A percentile compares a stretch with the other conserved stretches of the same genome.
Evolutionary conservation across 1,140 invertebrate species (phyloP).

Genomic region (Prorops nasuta): DNA sequence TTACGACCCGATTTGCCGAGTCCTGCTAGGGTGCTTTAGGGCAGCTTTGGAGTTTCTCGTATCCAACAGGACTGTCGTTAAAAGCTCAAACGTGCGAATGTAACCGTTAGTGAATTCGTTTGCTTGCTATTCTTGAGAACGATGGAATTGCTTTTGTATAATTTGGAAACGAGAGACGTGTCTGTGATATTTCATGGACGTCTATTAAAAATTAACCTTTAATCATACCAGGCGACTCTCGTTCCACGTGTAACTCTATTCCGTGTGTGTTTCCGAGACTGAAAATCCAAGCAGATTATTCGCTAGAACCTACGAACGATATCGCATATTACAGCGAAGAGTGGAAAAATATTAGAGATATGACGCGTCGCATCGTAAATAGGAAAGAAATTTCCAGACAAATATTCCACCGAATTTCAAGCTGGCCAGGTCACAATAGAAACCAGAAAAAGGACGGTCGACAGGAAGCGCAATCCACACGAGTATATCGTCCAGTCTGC

Average conservation of each 20-base stretch:
- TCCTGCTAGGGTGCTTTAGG: conserved; percentile 16
- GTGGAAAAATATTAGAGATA: no score
- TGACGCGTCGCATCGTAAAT: no score
- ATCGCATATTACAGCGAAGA: no score
- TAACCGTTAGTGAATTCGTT: conserved; percentile 11
- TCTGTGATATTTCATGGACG: no score
- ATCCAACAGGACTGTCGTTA: conserved; percentile 6
- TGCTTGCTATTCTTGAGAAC: neutral
- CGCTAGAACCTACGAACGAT: no score
- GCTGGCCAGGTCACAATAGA: conserved; percentile 12
- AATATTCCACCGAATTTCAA: conserved; percentile 16
- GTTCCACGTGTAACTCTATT: no score
- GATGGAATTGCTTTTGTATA: no score
- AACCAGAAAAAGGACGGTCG: conserved; percentile 8
- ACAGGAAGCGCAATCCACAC: neutral
- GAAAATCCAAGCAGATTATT: no score
- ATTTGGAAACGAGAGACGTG: no score
- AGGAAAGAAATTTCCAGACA: conserved; percentile 6
- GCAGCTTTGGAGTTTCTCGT: conserved; percentile 6
- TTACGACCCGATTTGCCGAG: conserved; percentile 16
- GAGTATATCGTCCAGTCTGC: conserved; percentile 17
- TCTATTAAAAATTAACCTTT: no score
- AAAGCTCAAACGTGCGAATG: conserved; percentile 15
- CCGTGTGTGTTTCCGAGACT: no score
- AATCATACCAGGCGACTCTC: no score